Evolutionary conservation across 2,888 invertebrate genomes (phyloP), one percentile per base, ranked within the genome.

Genomic region (Melieria crassipennis): DNA sequence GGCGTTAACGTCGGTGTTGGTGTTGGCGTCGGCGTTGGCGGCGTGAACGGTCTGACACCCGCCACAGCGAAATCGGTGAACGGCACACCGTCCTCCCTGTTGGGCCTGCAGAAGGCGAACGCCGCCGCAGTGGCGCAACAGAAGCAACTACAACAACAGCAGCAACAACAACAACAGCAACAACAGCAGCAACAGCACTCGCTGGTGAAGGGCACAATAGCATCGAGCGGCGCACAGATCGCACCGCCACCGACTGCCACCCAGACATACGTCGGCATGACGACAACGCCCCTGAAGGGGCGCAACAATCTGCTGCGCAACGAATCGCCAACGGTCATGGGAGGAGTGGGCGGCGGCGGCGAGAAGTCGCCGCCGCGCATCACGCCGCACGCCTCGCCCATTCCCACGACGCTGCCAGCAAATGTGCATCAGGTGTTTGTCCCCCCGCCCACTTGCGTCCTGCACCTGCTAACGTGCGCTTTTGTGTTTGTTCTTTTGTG

Each of bases 311-410:
- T 81, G 78, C 71, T 84, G 74, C 80, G 82, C 5, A 85, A 85
- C 45, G 86, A 86, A 69, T 86, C 86, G n/a, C 82, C 85, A 16
- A 75, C 82, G n/a, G 78, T 78, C 46, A 76, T 78, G 71, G 60
- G n/a, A 3, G 11, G 60, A n/a, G 55, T 52, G 13, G 65, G 67
- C 52, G 78, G 81, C 69, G 74, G 76, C 62, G 81, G 79, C 52
- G 87, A 87, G 75, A 88, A 88, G 71, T 88, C 89, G 46, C 88
- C 89, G 45, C 86, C 87, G 69, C 85, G 84, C 69, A 84, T 87
- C 76, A 88, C 89, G 55, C 89, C 89, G 10, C 82, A 81, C 76
- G 86, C 88, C 30, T 89, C 89, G 30, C 88, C 87, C 73, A 83
- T 85, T 80, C 85, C 87, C 73, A 82, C 83, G 42, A 83, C 83